A percentile compares a stretch with the other conserved stretches of the same genome.
Conservation (phyloP, 2,888 invertebrate species). For the Heliconius ismenius region DNA sequence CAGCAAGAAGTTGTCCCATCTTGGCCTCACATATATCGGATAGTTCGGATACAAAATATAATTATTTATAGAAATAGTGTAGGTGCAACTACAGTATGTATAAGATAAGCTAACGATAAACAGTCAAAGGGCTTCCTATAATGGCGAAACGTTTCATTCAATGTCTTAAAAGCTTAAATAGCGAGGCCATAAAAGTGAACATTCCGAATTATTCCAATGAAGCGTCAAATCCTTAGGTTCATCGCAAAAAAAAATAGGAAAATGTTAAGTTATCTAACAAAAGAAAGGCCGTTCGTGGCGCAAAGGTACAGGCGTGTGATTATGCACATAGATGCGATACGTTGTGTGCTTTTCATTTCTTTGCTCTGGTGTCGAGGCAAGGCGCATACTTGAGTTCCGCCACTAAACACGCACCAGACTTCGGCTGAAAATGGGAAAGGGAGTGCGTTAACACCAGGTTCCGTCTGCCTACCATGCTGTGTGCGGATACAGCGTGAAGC, state of each 20-base stretch:
- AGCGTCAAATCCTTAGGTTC: not conserved
- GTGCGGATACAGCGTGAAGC: too few species aligned
- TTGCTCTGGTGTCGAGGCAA: too few species aligned
- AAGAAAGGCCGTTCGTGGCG: too few species aligned
- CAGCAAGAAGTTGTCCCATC: too few species aligned
- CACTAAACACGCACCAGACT: too few species aligned
- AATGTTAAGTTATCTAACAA: not conserved
- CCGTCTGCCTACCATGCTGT: too few species aligned
- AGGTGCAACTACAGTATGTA: not conserved
- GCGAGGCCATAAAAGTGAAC: conserved; percentile 8
- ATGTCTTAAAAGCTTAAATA: conserved; percentile 17
- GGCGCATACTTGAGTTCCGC: too few species aligned
- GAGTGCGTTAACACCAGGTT: too few species aligned
- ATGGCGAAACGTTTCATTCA: not conserved
- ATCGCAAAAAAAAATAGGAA: not conserved
- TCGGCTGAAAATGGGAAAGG: too few species aligned
- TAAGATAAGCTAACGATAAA: conserved; percentile 15
- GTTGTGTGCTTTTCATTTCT: too few species aligned
- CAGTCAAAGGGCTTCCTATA: conserved; percentile 19
- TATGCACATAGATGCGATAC: too few species aligned
- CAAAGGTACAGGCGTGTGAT: too few species aligned
- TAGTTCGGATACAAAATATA: not conserved
- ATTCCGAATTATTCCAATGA: conserved; percentile 15
- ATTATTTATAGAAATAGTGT: not conserved
- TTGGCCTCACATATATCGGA: not conserved